Evolutionary conservation across 2,888 invertebrate genomes (phyloP).

Genomic region (Melipona bicolor): DNA sequence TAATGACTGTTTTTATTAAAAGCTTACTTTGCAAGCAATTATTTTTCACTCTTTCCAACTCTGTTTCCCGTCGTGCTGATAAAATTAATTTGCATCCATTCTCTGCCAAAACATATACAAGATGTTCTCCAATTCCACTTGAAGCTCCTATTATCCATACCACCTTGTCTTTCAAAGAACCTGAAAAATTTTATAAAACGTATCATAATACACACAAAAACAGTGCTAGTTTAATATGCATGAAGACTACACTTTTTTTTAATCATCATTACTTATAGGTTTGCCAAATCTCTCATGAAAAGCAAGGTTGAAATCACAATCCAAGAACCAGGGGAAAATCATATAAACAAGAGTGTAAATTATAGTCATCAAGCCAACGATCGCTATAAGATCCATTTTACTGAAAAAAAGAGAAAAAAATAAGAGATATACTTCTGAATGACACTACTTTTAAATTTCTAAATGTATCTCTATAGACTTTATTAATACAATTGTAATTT

Average conservation of each 20-base stretch:
- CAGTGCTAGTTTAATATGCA: no score
- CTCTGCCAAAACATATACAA: constrained; percentile 89
- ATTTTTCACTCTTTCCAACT: constrained; percentile 88
- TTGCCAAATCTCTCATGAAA: constrained; percentile 87
- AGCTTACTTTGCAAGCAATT: constrained; percentile 85
- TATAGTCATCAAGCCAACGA: constrained; percentile 73
- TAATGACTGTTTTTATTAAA: background rate
- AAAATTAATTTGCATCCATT: constrained; percentile 88
- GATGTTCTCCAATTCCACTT: constrained; percentile 91
- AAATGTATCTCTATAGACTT: no score
- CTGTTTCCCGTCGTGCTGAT: constrained; percentile 88
- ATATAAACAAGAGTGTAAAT: constrained; percentile 86
- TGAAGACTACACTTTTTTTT: background rate
- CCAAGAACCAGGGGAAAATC: constrained; percentile 85
- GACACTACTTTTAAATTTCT: background rate
- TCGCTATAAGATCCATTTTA: constrained; percentile 65
- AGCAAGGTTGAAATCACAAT: constrained; percentile 87
- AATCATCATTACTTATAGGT: constrained; percentile 84
- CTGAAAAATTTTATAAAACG: constrained; percentile 77
- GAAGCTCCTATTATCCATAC: constrained; percentile 95
- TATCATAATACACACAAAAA: background rate
- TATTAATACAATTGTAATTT: no score
- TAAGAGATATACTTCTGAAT: background rate
- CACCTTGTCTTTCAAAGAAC: constrained; percentile 87
- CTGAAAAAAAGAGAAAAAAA: background rate